phyloP scores from a whole-genome alignment of 2,888 invertebrate species.

The Opisthograptis luteolata region DNA sequence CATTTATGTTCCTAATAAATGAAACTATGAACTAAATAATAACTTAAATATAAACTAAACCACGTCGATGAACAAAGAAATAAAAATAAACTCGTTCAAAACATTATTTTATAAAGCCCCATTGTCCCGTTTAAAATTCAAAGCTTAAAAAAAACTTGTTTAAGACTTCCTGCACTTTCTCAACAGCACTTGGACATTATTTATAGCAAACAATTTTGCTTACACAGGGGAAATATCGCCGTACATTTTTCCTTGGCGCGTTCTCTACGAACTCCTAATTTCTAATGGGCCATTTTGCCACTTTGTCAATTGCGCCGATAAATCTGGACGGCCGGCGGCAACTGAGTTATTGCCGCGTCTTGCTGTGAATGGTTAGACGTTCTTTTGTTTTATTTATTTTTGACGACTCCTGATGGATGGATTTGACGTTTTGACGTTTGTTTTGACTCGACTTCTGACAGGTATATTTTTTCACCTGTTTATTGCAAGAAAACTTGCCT shows the following conservation, averaged over 20 bases:
- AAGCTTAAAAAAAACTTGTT: slow-evolving; percentile 28
- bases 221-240: slow-evolving; percentile 75
- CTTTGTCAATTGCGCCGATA: slow-evolving; percentile 84
- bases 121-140: slow-evolving; percentile 19
- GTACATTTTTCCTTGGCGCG: slow-evolving; percentile 74
- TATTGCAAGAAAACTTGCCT: too few species aligned
- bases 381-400: slow-evolving; percentile 68
- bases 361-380: slow-evolving; percentile 70
- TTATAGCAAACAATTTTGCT: slow-evolving; percentile 79
- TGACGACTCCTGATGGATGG: slow-evolving; percentile 25
- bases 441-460: background rate
- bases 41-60: too few species aligned
- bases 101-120: background rate
- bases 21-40: too few species aligned
- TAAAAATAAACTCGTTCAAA: background rate
- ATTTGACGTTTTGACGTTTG: slow-evolving; percentile 5
- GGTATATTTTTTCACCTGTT: background rate
- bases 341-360: slow-evolving; percentile 75
- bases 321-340: slow-evolving; percentile 70
- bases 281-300: slow-evolving; percentile 84
- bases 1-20: too few species aligned
- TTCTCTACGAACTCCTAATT: slow-evolving; percentile 76
- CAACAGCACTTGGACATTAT: slow-evolving; percentile 61
- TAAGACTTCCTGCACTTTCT: slow-evolving; percentile 42
- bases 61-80: too few species aligned